These are phyloP conservation scores for Philypnodon macrostomus DNA, from an alignment of 2,797 vertebrate species.

Conservation along the genomic window DNA sequence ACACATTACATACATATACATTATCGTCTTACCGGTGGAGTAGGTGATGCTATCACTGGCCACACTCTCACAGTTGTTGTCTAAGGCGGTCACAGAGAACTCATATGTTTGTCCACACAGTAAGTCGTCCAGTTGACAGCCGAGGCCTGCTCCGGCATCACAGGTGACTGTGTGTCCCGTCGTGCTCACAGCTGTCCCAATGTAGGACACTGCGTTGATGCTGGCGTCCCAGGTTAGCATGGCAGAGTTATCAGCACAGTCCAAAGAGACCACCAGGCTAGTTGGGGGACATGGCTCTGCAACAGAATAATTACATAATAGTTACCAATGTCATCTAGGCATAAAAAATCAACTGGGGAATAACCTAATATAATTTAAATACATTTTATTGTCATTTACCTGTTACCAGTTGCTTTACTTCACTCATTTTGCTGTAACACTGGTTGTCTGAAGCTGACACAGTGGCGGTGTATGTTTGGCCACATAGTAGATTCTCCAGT, in stretches of 20 bases:
- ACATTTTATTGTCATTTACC: constrained; percentile 43
- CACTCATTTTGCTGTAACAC: constrained; percentile 69
- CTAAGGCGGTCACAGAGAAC: constrained; percentile 66
- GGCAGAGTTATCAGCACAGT: constrained; percentile 60
- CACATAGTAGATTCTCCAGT: constrained; percentile 61
- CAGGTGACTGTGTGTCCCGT: constrained; percentile 62
- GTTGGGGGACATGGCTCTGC: constrained; percentile 76
- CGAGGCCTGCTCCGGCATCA: constrained; percentile 5
- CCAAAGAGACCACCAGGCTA: constrained; percentile 44
- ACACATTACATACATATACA: not conserved
- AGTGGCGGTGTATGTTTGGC: constrained; percentile 67
- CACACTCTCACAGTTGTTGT: constrained; percentile 65
- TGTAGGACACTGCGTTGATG: constrained; percentile 65
- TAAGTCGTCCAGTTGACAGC: constrained; percentile 61
- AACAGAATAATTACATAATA: constrained; percentile 7
- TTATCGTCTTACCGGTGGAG: constrained; percentile 66
- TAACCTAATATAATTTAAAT: too few relatives aligned
- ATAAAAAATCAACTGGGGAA: too few relatives aligned
- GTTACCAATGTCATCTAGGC: too few relatives aligned
- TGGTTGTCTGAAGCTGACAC: constrained; percentile 54
- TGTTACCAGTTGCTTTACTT: constrained; percentile 39
- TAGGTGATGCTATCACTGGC: constrained; percentile 51
- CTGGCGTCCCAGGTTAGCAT: constrained; percentile 65
- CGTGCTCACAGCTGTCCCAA: constrained; percentile 52
- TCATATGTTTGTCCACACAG: constrained; percentile 70